Evolutionary conservation across 2,888 invertebrate species (phyloP), one percentile per base, ranked within the genome.

Genomic region (Acronicta leporina): DNA sequence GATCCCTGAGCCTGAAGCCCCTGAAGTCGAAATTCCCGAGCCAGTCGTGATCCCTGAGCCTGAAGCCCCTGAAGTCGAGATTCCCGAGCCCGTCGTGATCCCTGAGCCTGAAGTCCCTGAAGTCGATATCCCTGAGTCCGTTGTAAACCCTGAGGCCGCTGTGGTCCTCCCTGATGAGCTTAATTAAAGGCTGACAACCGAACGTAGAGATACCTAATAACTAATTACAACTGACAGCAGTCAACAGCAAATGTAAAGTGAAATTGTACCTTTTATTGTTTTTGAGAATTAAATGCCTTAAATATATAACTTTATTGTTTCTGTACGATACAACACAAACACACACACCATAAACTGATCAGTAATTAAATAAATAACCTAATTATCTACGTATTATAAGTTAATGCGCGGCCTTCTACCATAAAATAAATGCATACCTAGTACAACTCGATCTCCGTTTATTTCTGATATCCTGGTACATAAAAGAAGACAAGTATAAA

Each of bases 401-500:
- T n/a, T n/a, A n/a, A n/a, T n/a, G n/a, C n/a, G n/a, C n/a, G n/a
- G n/a, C n/a, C n/a, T n/a, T n/a, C n/a, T n/a, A n/a, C n/a, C n/a
- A n/a, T 25, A 25, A 25, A 25, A 25, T 25, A 25, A 25, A 5
- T 25, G 5, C 25, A 5, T 5, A 2, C 1, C 7, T 27, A 27
- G 9, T 7, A 27, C 5, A 33, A 10, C 11, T 1, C 5, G 4
- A n/a, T 7, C 38, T 38, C 38, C n/a, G 6, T n/a, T 38, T 6
- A n/a, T 38, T 38, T 38, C 38, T 38, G n/a, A n/a, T 38, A 13
- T n/a, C 38, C n/a, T 38, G n/a, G 38, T 38, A 38, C n/a, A n/a
- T n/a, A n/a, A 38, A 38, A 38, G 38, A 38, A 38, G 13, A 38
- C 13, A n/a, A 38, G n/a, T 38, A 69, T 59, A 60, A 69, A 48